Conservation (phyloP, 92 coral and sea anemone genomes). For the Blastomussa wellsi region DNA sequence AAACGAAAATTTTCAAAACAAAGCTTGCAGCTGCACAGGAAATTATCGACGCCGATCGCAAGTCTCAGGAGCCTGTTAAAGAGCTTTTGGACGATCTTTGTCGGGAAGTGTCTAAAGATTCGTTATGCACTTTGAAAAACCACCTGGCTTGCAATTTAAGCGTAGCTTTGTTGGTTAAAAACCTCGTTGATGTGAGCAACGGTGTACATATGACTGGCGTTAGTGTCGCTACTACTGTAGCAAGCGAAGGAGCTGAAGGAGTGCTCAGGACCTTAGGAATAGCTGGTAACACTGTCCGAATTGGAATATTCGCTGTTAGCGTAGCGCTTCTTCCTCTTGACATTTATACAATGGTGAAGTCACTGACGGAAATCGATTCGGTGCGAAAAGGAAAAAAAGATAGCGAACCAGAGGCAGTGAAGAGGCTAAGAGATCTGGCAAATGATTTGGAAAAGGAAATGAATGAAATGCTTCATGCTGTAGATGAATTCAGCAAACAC, state of each 20-base stretch:
- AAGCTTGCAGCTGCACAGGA: conserved; percentile 11
- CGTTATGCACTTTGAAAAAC: neutral
- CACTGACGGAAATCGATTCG: conserved; percentile 15
- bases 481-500: neutral
- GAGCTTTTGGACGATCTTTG: conserved; percentile 3
- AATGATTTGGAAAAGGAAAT: conserved; percentile 23
- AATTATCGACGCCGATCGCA: conserved; percentile 33
- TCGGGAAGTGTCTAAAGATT: conserved; percentile 10
- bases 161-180: neutral
- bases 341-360: conserved; percentile 22
- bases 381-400: conserved; percentile 5
- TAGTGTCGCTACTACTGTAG: conserved; percentile 10
- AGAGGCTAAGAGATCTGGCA: conserved; percentile 15
- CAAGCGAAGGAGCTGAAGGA: conserved; percentile 12
- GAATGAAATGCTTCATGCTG: conserved; percentile 7
- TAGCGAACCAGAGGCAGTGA: conserved; percentile 15
- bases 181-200: conserved; percentile 8
- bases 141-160: neutral
- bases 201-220: neutral
- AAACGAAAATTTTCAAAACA: conserved; percentile 6
- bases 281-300: conserved; percentile 11
- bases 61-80: conserved; percentile 14
- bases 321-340: conserved; percentile 18
- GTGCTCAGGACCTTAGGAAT: conserved; percentile 12
- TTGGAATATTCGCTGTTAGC: conserved; percentile 12